These are phyloP conservation scores for Sciurus vulgaris DNA, from an alignment of 2,797 vertebrate species.

Conservation along the genomic window DNA sequence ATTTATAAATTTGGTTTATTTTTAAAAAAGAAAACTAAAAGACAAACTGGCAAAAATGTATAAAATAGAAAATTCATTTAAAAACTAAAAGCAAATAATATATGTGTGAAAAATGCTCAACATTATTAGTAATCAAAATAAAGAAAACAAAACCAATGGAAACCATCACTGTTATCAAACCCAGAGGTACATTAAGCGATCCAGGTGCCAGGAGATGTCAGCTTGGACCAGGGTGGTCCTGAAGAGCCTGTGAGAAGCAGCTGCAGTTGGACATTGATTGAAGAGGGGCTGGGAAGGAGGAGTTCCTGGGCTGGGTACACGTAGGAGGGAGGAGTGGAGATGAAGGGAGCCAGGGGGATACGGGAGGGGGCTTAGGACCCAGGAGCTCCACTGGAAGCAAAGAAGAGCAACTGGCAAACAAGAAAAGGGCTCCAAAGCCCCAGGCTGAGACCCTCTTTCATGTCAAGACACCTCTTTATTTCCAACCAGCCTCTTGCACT, in stretches of 20 bases:
- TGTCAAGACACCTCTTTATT: too few species aligned
- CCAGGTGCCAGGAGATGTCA: background rate
- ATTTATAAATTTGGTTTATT: background rate
- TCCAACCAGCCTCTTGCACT: background rate
- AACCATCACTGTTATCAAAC: too few species aligned
- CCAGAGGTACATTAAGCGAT: background rate
- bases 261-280: accelerated
- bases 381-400: background rate
- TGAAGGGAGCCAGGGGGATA: background rate
- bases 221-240: accelerated
- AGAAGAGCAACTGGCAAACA: too few species aligned
- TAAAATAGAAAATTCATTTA: background rate
- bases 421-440: background rate
- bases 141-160: background rate
- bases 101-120: background rate
- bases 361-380: accelerated
- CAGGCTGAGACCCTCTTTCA: background rate
- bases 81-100: background rate
- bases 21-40: background rate
- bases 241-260: accelerated
- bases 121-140: background rate
- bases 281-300: accelerated
- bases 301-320: accelerated
- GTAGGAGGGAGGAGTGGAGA: background rate
- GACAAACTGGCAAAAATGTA: background rate